phyloP scores from a whole-genome alignment of 1,140 invertebrate species.

The Babylonia areolata region DNA sequence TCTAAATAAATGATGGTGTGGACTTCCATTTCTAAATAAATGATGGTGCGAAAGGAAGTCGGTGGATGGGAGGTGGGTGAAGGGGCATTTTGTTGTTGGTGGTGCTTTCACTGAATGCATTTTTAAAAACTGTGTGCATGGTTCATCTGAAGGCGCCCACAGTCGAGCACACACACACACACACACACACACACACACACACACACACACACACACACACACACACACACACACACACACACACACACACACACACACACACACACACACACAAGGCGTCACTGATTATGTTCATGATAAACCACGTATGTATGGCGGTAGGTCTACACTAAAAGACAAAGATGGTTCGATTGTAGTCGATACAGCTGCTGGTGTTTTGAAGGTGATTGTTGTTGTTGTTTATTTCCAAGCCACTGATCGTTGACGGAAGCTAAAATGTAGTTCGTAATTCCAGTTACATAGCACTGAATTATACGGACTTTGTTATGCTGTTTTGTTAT shows the following conservation, averaged over 20 bases:
- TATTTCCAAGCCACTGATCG: no score
- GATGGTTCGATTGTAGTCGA: no score
- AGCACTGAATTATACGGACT: no score
- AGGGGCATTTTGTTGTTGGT: background rate
- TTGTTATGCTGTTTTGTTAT: no score
- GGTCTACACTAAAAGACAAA: no score
- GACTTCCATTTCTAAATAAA: background rate
- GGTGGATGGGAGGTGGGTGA: background rate
- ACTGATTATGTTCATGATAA: no score
- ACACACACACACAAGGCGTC: background rate
- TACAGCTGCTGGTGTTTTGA: background rate
- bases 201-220: background rate
- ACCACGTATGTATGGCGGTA: no score
- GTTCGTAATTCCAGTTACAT: no score
- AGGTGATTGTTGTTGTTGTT: background rate
- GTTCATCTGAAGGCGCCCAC: background rate
- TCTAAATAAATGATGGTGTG: background rate
- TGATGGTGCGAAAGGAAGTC: background rate
- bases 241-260: conserved; percentile 1
- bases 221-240: background rate
- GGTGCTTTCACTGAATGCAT: background rate
- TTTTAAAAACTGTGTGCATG: background rate
- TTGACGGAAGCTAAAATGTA: no score
- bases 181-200: background rate
- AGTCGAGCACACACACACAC: background rate